Base-by-base conservation (phyloP, 2,113 vertebrate genomes). In the Neoarius graeffei region DNA sequence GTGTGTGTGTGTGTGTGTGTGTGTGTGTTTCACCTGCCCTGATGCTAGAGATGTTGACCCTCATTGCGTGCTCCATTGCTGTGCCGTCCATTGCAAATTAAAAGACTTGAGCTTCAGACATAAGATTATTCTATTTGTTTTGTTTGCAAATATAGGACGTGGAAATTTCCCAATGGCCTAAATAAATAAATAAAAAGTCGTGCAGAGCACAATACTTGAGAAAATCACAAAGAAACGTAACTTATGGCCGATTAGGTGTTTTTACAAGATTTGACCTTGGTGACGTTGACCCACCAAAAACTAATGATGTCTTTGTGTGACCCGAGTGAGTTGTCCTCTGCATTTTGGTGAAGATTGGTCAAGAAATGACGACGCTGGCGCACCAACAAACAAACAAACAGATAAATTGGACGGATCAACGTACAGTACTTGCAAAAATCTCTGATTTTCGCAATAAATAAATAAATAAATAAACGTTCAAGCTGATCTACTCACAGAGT, bases 1-100 rank as follows among this genome's bases (percentile, higher is more conserved):
- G n/a, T n/a, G n/a, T n/a, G n/a, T n/a, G n/a, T n/a, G 77, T 57
- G 76, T 54, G 74, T 74, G 67, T 71, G 67, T 71, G 64, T 67
- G 64, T 67, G 64, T 67, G 9, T 76, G 42, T 73, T 73, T 42
- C 69, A 73, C 30, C 30, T 73, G 69, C 76, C 50, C 27, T 14
- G 25, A 54, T 79, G 76, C 50, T 54, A 54, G 54, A 19, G 77
- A 80, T 80, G 77, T 59, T 81, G 77, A 81, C 54, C 48, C 35
- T 73, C 17, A 42, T 42, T 73, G 30, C 0, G 15, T 42, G 69
- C 30, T 48, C 69, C 48, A 73, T 48, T 73, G 48, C 69, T 79
- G 50, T 56, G 76, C 13, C 52, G 10, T 77, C 5, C 15, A 30
- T 17, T 57, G 77, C 54, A 81, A 57, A 17, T 81, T 57, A 59